phyloP scores from a whole-genome alignment of 1,140 invertebrate species.

The Popillia japonica region DNA sequence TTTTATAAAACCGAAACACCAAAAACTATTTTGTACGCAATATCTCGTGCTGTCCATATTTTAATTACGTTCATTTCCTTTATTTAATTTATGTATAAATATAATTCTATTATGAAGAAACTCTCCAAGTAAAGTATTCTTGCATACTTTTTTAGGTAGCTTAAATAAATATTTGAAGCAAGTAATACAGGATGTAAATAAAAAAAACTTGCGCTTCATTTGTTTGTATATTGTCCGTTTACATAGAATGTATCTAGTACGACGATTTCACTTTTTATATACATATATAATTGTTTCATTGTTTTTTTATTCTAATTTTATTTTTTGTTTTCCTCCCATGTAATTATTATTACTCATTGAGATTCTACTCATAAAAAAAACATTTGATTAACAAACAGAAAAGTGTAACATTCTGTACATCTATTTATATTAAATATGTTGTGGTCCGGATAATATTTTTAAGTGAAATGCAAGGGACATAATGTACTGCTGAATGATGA shows the following conservation, averaged over 20 bases:
- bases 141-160: constrained; percentile 26
- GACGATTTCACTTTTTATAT: not conserved
- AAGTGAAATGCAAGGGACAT: constrained; percentile 30
- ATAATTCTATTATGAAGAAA: constrained; percentile 20
- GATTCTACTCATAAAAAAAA: not conserved
- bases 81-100: constrained; percentile 15
- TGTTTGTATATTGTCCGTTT: not conserved
- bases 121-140: constrained; percentile 27
- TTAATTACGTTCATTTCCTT: not conserved
- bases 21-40: not conserved
- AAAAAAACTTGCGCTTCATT: constrained; percentile 15
- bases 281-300: not conserved
- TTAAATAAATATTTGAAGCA: constrained; percentile 33
- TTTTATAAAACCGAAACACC: not conserved
- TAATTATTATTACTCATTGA: constrained; percentile 11
- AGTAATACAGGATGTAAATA: constrained; percentile 14
- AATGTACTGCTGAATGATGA: constrained; percentile 35
- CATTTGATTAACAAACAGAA: constrained; percentile 43
- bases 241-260: not conserved
- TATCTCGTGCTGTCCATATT: not conserved
- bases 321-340: too few species aligned
- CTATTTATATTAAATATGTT: constrained; percentile 41
- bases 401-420: constrained; percentile 40
- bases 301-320: not conserved
- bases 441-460: constrained; percentile 34